phyloP scores from a whole-genome alignment of 2,888 invertebrate species.

The Drosophila ustulata region DNA sequence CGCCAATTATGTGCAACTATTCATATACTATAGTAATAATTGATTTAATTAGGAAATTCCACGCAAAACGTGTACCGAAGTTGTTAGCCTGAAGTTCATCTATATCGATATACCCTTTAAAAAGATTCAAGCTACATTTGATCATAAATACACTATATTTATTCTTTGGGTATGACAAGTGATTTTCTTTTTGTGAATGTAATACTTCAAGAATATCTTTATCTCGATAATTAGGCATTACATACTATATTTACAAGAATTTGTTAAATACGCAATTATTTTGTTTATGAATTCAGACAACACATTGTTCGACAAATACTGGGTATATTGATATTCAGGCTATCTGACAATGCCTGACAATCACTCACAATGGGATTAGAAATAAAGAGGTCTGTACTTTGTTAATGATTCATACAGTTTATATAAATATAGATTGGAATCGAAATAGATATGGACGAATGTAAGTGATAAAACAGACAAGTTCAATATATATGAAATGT shows the following conservation, averaged over 20 bases:
- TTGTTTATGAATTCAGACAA: background rate
- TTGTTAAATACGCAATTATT: too few relatives aligned
- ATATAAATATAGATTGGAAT: slow-evolving; percentile 8
- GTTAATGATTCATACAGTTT: slow-evolving; percentile 16
- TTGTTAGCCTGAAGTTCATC: background rate
- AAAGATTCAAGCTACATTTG: too few relatives aligned
- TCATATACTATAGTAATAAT: background rate
- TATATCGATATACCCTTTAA: background rate
- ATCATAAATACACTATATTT: too few relatives aligned
- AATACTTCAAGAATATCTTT: too few relatives aligned
- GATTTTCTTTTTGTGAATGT: too few relatives aligned
- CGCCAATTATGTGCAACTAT: background rate
- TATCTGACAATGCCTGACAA: background rate
- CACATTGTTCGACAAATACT: background rate
- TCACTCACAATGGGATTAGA: slow-evolving; percentile 32
- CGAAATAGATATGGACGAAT: background rate
- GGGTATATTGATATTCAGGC: slow-evolving; percentile 1
- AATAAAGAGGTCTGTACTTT: slow-evolving; percentile 6
- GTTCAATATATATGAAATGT: too few relatives aligned
- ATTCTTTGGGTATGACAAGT: too few relatives aligned
- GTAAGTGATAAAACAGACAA: background rate
- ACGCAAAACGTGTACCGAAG: background rate
- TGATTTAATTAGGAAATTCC: slow-evolving; percentile 1
- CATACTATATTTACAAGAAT: too few relatives aligned
- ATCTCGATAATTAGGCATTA: too few relatives aligned